A percentile compares a stretch with the other conserved stretches of the same genome.
These are phyloP conservation scores for Okapia johnstoni DNA, from an alignment of 2,113 vertebrate species.

Conservation along the genomic window DNA sequence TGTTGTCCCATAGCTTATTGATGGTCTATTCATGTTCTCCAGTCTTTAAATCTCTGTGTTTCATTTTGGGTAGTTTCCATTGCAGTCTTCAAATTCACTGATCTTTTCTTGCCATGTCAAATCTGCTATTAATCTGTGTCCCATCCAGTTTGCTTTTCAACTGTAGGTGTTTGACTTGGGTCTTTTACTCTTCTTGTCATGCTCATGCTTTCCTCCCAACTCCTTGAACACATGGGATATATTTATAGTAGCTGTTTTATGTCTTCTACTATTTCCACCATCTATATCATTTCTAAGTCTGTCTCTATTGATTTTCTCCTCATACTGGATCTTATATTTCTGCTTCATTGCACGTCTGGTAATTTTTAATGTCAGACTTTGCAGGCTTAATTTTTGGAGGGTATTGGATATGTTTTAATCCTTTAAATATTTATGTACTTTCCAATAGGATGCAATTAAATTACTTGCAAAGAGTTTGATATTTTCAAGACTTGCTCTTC, in stretches of 20 bases:
- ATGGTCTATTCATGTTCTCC: not conserved
- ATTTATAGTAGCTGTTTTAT: not conserved
- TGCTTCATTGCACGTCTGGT: not conserved
- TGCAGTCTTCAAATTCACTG: not conserved
- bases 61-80: not conserved
- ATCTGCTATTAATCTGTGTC: not conserved
- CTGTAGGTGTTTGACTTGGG: not conserved
- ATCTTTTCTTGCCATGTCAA: not conserved
- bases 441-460: not conserved
- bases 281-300: not conserved
- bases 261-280: not conserved
- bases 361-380: conserved; percentile 4
- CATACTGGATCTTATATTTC: not conserved
- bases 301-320: not conserved
- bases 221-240: not conserved
- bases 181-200: not conserved
- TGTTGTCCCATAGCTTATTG: not conserved
- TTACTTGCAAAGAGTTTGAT: not conserved
- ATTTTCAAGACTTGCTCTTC: not conserved
- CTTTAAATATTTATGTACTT: not conserved
- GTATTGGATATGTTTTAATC: not conserved
- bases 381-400: not conserved
- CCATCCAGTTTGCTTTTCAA: not conserved
- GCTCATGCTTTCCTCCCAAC: not conserved
- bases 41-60: not conserved